Base-by-base conservation (phyloP, 2,888 invertebrate genomes). In the Eristalis pertinax region DNA sequence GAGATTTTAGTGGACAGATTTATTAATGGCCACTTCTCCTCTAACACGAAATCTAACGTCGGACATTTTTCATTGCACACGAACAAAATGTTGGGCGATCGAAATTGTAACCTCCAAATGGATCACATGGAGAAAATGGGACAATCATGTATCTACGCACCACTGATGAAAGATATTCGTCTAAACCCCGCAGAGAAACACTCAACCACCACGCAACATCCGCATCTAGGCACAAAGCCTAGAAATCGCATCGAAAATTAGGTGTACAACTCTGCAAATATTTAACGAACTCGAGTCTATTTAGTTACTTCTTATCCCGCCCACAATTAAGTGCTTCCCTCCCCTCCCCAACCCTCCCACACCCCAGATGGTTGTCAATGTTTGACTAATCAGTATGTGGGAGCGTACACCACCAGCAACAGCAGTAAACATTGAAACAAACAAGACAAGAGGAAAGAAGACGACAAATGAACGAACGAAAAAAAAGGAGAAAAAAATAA, bases 191-290 rank as follows among this genome's bases (percentile, higher is more conserved):
- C 50, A 2, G 8, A 19, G 50, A 19, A 13, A 19, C 50, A 19
- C 11, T 8, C 50, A 50, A 50, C 19, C 4, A 19, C 50, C 8
- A 8, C 19, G n/a, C n/a, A n/a, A n/a, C n/a, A n/a, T n/a, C n/a
- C n/a, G n/a, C n/a, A n/a, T n/a, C n/a, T n/a, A n/a, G n/a, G n/a
- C n/a, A n/a, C n/a, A n/a, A n/a, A n/a, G n/a, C n/a, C n/a, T n/a
- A n/a, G n/a, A n/a, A n/a, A n/a, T n/a, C 56, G 32, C 56, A 69
- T 35, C 11, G 19, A 32, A 58, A 69, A 69, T 69, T 56, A 69
- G 56, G 22, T 32, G 32, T 69, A 69, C 58, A 69, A 35, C 58
- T 69, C 69, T 58, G 69, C 69, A 69, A 69, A 69, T 58, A 50
- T 68, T 68, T 68, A 32, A 68, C 56, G 68, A 68, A 68, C 50